Evolutionary conservation across 2,113 vertebrate genomes (phyloP).

Genomic region (Mola mola): DNA sequence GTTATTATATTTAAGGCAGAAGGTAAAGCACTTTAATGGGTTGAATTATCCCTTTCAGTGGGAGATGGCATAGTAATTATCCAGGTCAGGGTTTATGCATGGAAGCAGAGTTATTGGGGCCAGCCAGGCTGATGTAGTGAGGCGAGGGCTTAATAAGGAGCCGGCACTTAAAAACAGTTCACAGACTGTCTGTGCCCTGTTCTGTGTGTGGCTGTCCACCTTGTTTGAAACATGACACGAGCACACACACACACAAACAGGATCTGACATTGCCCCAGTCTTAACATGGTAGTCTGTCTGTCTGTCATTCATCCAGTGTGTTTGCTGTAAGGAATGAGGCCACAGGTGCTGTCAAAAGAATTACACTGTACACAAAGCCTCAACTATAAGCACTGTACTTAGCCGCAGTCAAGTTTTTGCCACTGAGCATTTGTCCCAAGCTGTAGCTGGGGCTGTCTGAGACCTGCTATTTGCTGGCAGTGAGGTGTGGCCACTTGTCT

Average conservation of each 20-base stretch:
- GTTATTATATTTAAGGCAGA: conserved; percentile 42
- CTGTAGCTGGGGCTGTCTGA: neutral
- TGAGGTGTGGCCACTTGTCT: neutral
- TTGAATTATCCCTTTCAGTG: conserved; percentile 27
- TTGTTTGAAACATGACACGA: conserved; percentile 65
- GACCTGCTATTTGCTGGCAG: neutral
- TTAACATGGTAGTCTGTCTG: conserved; percentile 67
- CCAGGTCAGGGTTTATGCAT: neutral
- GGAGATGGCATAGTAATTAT: conserved; percentile 43
- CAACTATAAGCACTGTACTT: too few relatives aligned
- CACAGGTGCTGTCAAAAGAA: conserved; percentile 67
- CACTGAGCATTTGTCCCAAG: too few relatives aligned
- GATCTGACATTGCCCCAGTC: conserved; percentile 33
- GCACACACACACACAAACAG: conserved; percentile 27
- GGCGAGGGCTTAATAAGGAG: conserved; percentile 60
- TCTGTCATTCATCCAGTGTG: conserved; percentile 51
- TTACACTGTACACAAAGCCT: conserved; percentile 2
- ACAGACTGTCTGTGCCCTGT: conserved; percentile 33
- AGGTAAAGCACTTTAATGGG: conserved; percentile 14
- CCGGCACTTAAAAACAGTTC: conserved; percentile 52
- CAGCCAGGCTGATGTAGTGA: conserved; percentile 45
- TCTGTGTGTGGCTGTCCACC: conserved; percentile 65
- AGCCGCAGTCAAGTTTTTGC: too few relatives aligned
- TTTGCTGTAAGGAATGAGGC: conserved; percentile 67
- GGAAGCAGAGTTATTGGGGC: conserved; percentile 52